Base-by-base conservation (phyloP, 2,888 invertebrate species). In the Agrilus cyanescens region DNA sequence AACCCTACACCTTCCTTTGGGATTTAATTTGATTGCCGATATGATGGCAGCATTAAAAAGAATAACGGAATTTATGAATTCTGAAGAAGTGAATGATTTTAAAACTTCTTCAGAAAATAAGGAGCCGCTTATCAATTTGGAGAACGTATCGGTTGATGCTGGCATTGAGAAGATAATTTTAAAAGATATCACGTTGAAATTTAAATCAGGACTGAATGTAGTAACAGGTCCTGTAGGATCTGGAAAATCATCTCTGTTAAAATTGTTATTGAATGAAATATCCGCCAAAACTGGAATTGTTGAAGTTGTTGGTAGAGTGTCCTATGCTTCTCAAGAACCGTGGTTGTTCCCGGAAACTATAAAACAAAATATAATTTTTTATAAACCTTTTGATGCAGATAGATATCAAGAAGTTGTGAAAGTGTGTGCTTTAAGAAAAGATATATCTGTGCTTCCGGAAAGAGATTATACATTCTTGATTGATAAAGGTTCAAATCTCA, bases 1-100 rank as follows among this genome's bases (percentile, higher is more conserved):
- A 80, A 88, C 87, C 0, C 81, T 90, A 12, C 87, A 86, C 66
- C 85, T 94, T 54, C 93, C 95, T 0, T 82, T 84, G 69, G 85
- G 81, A 37, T 80, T 91, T 51, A 80, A 84, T 1, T 81, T 83
- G 68, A 73, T 82, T 34, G 84, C 88, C 0, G 90, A 93, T 68
- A 77, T 82, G 0, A 66, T 75, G 25, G 83, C 90, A 38, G 82
- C 86, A 3, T 74, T 85, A 44, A 74, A 73, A 46, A 73, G 90
- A 45, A 69, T 90, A 16, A 74, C 73, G 68, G 73, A 62, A 59
- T 77, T 71, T 40, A 48, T 66, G 20, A 12, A n/a, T 3, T 1
- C 31, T 2, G 38, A 38, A 3, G 12, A 13, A 14, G 35, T 25
- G 2, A 10, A 10, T 4, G 25, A 25, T 25, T 25, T 25, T 10